Evolutionary conservation across 2,113 vertebrate genomes (phyloP), one percentile per base, ranked within the genome.

Genomic region (Hipposideros armiger): DNA sequence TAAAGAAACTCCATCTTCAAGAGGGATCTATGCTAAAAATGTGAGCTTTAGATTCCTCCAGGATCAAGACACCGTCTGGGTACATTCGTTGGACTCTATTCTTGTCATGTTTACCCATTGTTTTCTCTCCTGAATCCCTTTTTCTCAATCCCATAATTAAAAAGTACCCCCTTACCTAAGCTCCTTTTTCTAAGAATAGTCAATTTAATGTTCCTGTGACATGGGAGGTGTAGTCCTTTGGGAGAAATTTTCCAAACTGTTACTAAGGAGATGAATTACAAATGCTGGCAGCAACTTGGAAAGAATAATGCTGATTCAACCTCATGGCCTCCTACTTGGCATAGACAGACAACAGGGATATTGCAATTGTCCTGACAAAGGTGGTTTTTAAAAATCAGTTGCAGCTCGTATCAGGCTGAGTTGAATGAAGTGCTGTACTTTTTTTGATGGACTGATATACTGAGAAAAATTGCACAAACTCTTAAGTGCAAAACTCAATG

Each of bases 61-160:
- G 86, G 14, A 36, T 77, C 60, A 36, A 90, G 67, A 72, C 60
- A 56, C 56, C 58, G 78, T 89, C 87, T 96, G 95, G 60, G 58
- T 54, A 56, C 47, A 73, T 74, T 45, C 30, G 73, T 47, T 28
- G 28, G 82, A 72, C 28, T 95, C 87, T 92, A 85, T 97, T 97
- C 87, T 92, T 72, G 90, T 93, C 90, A 83, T 94, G 72, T 96
- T 95, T 95, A 91, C 60, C 47, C 56, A 74, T 66, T 84, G 52
- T 84, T 86, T 95, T 94, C 82, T 56, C 24, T 69, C 77, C 72
- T 47, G 72, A 74, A 47, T 76, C 47, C 28, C 45, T 56, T 92
- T 82, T 92, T 54, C 64, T 96, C 45, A 7, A 58, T 73, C 86
- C 70, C 5, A 4, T 80, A 66, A 92, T 95, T 54, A 52, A 95